These are phyloP conservation scores for Gymnocephalus cernua DNA, from an alignment of 2,113 vertebrate species.

Conservation along the genomic window DNA sequence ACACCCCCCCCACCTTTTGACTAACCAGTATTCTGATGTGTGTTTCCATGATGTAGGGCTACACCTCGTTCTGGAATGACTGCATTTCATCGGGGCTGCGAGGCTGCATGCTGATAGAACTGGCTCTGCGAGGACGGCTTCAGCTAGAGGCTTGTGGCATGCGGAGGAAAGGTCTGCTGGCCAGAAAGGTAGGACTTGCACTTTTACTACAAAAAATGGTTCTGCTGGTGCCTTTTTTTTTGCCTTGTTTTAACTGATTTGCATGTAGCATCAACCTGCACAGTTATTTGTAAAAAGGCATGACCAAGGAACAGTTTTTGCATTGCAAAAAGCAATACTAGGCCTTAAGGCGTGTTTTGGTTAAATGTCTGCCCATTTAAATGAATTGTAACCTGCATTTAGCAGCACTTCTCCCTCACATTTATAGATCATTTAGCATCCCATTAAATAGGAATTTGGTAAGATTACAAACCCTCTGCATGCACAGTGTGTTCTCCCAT, in stretches of 20 bases:
- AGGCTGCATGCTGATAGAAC: slow-evolving; percentile 96
- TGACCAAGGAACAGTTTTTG: not conserved
- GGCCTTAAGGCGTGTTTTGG: no score
- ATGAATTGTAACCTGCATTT: no score
- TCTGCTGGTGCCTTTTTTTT: not conserved
- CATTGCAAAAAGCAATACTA: no score
- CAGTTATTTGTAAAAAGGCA: not conserved
- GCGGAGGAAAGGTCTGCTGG: slow-evolving; percentile 94
- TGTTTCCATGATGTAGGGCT: slow-evolving; percentile 85
- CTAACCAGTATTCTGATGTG: not conserved
- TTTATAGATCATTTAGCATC: no score
- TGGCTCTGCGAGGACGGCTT: slow-evolving; percentile 92
- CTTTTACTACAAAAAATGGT: not conserved
- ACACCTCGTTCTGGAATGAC: slow-evolving; percentile 98
- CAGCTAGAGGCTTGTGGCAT: slow-evolving; percentile 94
- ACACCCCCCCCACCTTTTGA: not conserved
- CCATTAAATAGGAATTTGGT: no score
- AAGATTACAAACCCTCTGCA: no score
- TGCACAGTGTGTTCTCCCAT: no score
- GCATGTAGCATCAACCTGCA: not conserved
- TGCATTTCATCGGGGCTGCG: slow-evolving; percentile 97
- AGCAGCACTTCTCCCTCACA: no score
- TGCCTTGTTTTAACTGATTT: not conserved
- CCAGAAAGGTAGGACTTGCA: slow-evolving; percentile 89
- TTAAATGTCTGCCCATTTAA: no score